Percentiles rank a stretch among this genome's conserved stretches.
phyloP scores from a whole-genome alignment of 2,888 invertebrate genomes.

The Doris montereyensis region DNA sequence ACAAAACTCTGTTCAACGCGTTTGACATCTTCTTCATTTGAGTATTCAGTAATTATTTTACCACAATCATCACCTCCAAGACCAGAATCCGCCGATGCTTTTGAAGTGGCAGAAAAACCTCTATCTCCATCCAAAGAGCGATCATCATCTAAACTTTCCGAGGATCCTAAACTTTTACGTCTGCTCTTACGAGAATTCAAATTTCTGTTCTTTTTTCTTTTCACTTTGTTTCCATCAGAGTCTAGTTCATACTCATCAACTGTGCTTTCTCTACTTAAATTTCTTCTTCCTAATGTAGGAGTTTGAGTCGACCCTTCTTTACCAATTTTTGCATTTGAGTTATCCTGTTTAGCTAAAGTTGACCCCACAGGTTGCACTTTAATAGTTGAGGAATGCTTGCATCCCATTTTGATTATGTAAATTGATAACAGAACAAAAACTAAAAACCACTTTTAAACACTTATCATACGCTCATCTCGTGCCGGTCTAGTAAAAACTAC shows the following conservation, averaged over 20 bases:
- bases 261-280: background rate
- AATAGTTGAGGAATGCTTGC: conserved; percentile 58
- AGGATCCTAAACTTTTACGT: conserved; percentile 49
- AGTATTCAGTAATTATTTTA: conserved; percentile 63
- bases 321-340: conserved; percentile 46
- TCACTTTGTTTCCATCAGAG: conserved; percentile 46
- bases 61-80: conserved; percentile 57
- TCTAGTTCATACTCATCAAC: conserved; percentile 48
- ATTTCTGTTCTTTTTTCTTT: conserved; percentile 44
- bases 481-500: too few relatives aligned
- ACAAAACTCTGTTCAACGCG: conserved; percentile 57
- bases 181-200: conserved; percentile 41
- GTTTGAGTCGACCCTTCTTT: conserved; percentile 50
- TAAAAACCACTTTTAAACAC: too few relatives aligned
- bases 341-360: conserved; percentile 44
- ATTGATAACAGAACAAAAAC: too few relatives aligned
- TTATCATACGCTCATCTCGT: too few relatives aligned
- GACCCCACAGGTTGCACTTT: conserved; percentile 57
- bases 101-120: conserved; percentile 65
- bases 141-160: conserved; percentile 50
- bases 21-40: conserved; percentile 53
- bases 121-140: conserved; percentile 51
- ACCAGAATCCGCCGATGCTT: conserved; percentile 68
- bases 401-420: conserved; percentile 56
- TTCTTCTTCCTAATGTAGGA: background rate